Evolutionary conservation across 1,140 invertebrate genomes (phyloP).

Genomic region (Anagrus nilaparvatae): DNA sequence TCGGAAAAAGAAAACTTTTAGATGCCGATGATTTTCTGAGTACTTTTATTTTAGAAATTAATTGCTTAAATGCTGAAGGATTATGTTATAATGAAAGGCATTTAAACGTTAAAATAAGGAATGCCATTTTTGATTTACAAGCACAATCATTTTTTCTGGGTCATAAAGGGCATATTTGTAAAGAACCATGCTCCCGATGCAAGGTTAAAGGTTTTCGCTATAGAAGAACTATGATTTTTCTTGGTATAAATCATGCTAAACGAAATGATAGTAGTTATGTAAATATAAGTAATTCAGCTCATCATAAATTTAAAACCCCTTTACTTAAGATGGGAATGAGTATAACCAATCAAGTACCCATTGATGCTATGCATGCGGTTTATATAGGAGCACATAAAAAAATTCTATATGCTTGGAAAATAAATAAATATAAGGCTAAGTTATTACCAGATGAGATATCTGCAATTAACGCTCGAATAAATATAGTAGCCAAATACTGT

Average conservation of each 20-base stretch:
- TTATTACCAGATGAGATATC: too few species aligned
- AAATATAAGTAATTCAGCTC: conserved; percentile 11
- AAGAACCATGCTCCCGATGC: conserved; percentile 14
- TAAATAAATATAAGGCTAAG: too few species aligned
- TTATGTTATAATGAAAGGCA: background rate
- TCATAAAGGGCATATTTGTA: conserved; percentile 7
- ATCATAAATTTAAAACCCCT: conserved; percentile 8
- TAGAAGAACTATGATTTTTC: conserved; percentile 1
- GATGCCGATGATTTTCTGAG: conserved; percentile 8
- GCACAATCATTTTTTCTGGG: background rate
- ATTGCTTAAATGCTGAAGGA: background rate
- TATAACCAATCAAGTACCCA: conserved; percentile 10
- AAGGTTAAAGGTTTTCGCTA: conserved; percentile 8
- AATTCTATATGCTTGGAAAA: background rate
- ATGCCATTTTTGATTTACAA: background rate
- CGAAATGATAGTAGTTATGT: conserved; percentile 13
- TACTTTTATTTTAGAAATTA: conserved; percentile 9
- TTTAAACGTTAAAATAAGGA: background rate
- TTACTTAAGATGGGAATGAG: background rate
- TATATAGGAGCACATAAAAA: background rate
- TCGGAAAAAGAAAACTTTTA: conserved; percentile 4
- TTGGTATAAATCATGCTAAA: background rate
- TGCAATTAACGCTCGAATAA: too few species aligned
- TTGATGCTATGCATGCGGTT: conserved; percentile 14
- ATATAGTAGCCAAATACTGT: too few species aligned